phyloP scores from a whole-genome alignment of 2,888 invertebrate species.

The Plemyria rubiginata region DNA sequence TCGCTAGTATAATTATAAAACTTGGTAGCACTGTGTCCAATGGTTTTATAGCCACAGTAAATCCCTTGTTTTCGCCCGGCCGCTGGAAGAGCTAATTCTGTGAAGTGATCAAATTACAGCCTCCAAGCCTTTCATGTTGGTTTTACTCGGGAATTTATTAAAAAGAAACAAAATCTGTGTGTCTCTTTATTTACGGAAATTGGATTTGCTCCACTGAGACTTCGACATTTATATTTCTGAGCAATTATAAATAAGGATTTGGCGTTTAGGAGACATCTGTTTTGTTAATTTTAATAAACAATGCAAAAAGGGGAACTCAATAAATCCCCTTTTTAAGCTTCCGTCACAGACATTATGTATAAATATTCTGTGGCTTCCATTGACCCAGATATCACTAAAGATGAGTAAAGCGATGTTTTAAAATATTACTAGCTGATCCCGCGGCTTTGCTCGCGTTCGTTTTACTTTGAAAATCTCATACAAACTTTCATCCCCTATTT shows the following conservation, averaged over 20 bases:
- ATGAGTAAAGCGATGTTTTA: no score
- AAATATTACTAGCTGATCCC: no score
- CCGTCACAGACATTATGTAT: no score
- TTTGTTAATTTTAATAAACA: conserved; percentile 3
- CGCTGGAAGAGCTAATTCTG: conserved; percentile 60
- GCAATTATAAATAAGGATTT: conserved; percentile 11
- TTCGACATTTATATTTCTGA: conserved; percentile 20
- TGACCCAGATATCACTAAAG: no score
- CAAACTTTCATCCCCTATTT: no score
- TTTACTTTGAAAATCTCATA: no score
- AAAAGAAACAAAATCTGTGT: conserved; percentile 34
- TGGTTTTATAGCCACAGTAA: conserved; percentile 45
- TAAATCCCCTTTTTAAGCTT: background rate
- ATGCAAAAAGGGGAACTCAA: background rate
- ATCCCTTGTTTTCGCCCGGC: conserved; percentile 51
- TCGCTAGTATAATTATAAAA: background rate
- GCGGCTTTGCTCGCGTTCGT: no score
- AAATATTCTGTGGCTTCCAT: no score
- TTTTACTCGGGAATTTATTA: conserved; percentile 44
- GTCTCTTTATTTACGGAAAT: conserved; percentile 32
- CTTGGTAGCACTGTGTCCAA: conserved; percentile 7
- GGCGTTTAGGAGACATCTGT: conserved; percentile 3
- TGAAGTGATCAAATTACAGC: conserved; percentile 61
- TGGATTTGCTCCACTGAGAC: conserved; percentile 23
- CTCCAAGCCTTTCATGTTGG: conserved; percentile 50